Evolutionary conservation across 2,888 invertebrate species (phyloP), one percentile per base, ranked within the genome.

Genomic region (Cetonia aurata): DNA sequence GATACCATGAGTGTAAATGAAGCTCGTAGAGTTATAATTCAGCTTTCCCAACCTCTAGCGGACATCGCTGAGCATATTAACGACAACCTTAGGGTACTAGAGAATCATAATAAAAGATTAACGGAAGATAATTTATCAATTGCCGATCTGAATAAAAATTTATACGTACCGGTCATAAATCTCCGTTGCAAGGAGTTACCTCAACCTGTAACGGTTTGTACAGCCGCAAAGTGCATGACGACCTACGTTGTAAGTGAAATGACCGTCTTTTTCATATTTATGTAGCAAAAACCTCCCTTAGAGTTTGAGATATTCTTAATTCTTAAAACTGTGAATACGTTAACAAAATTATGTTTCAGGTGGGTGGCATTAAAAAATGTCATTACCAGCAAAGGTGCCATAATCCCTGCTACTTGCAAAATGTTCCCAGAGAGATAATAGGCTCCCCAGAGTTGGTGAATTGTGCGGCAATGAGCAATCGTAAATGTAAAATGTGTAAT

Each of bases 321-420:
- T 6, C 6, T n/a, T n/a, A n/a, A n/a, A n/a, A n/a, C n/a, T n/a
- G n/a, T n/a, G n/a, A n/a, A n/a, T n/a, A n/a, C n/a, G n/a, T n/a
- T 66, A 44, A 15, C 8, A 15, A 2, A 42, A 25, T 44, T 19
- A 53, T 67, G 31, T 67, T 75, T 70, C 66, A 81, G 82, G 76
- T 82, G 3, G 77, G 73, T 1, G 77, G 75, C 25, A 74, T 76
- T n/a, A 78, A 77, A 19, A 79, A 79, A 68, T 79, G 76, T 72
- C 79, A 82, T 69, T 83, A 82, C 71, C 79, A 77, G 67, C 79
- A 80, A 52, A 72, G 79, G 69, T 83, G 83, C 53, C 82, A 82
- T 65, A 79, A 82, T 74, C 83, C 82, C 1, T 83, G 83, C 68
- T 80, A 79, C 68, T 73, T 83, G n/a, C 75, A 33, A 9, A 81